phyloP scores from a whole-genome alignment of 2,797 vertebrate genomes.

The Natrix natrix region DNA sequence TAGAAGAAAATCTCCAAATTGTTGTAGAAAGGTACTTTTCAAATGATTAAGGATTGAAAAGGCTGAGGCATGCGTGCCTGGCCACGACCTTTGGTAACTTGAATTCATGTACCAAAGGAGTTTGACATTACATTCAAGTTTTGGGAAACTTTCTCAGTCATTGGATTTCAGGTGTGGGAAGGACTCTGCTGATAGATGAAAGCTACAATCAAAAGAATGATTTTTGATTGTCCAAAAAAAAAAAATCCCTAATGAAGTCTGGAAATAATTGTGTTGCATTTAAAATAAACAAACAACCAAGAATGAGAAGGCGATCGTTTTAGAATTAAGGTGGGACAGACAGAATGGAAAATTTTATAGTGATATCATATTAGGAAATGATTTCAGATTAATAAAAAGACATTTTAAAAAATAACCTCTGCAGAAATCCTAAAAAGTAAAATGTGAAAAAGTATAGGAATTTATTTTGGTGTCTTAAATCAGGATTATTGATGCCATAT shows the following conservation, averaged over 20 bases:
- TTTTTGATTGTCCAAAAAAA: not conserved
- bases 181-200: conserved; percentile 38
- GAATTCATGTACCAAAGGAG: not conserved
- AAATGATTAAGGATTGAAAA: conserved; percentile 5
- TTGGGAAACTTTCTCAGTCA: conserved; percentile 28
- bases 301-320: not conserved
- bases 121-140: not conserved
- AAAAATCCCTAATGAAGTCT: not conserved
- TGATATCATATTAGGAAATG: not conserved
- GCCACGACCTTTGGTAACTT: not conserved
- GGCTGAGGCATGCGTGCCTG: not conserved
- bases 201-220: conserved; percentile 31
- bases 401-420: not conserved
- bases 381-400: not conserved
- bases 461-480: not conserved
- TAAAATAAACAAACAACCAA: not conserved
- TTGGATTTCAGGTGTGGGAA: conserved; percentile 20
- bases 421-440: not conserved
- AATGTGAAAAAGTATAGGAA: not conserved
- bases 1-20: not conserved
- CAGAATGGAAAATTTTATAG: not conserved
- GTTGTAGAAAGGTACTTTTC: conserved; percentile 6
- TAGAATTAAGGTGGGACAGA: conserved; percentile 4
- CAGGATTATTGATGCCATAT: not conserved
- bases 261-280: not conserved